Evolutionary conservation across 2,888 invertebrate genomes (phyloP), one percentile per base, ranked within the genome.

Genomic region (Belgica antarctica): DNA sequence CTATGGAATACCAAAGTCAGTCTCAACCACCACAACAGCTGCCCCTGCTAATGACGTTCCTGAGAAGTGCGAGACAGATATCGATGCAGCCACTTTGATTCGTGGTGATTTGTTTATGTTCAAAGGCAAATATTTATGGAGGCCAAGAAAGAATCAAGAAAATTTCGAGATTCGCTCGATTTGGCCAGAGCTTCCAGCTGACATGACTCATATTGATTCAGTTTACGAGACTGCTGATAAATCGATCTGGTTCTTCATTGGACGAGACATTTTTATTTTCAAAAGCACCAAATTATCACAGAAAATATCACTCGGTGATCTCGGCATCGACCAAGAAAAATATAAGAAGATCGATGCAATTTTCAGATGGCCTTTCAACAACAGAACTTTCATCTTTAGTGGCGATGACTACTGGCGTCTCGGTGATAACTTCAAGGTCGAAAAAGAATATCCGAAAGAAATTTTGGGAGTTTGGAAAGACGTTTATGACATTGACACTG

Each of bases 181-280:
- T 81, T 98, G 96, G 91, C 81, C 84, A 71, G 85, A 84, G 22
- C 82, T 97, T 28, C 96, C 96, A 0, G 78, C 80, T 59, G 83
- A 90, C 75, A 82, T 94, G n/a, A 89, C 88, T 8, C 89, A 89
- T 74, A 87, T 98, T 19, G 97, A 98, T 78, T 96, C 97, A 0
- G 93, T 95, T 12, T 96, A 95, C 79, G 96, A 97, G 80, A 85
- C 93, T 74, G 85, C 86, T 1, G 90, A 94, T 76, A 85, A 85
- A 72, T 89, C 90, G 76, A 95, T 97, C 72, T 89, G 96, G n/a
- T 94, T 98, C 81, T 94, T 94, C 76, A 84, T 92, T 73, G 92
- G 90, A 2, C 52, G 46, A 5, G 24, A 31, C 12, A 7, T 68
- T 31, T 57, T 22, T 22, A 17, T 15, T 1, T 57, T 68, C 15